Base-by-base conservation (phyloP, 2,113 vertebrate genomes). In the Apaloderma vittatum region DNA sequence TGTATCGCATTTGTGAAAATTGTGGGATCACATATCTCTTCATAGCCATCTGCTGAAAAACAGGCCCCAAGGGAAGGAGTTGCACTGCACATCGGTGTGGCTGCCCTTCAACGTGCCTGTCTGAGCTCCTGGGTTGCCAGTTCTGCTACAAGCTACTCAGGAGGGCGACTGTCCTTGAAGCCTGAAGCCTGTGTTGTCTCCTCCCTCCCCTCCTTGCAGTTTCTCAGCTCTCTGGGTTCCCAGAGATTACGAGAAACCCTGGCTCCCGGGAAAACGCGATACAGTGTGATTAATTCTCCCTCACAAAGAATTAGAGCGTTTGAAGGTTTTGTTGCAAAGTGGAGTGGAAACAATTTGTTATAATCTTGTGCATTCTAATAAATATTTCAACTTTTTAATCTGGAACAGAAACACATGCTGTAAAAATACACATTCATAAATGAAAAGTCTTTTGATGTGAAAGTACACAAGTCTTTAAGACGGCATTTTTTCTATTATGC, bases 1-100 rank as follows among this genome's bases (percentile, higher is more conserved):
- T 40, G 40, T 91, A 89, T 43, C 32, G n/a, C 12, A 15, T 34
- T 62, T 40, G 30, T 55, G 27, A 49, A 89, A 84, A 89, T 14
- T 36, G 11, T 77, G 30, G 24, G 12, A 27, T 62, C 36, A 26
- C 18, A 19, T 12, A 18, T 29, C 8, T 54, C 23, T 48, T 23
- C 52, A 18, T 6, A 76, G 11, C 10, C 54, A n/a, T 80, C 29
- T 37, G 11, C 22, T 57, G 15, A 34, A 74, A 78, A 87, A 18
- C 8, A 14, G 18, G 45, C 7, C 1, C 1, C 0, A 1, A 19
- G 0, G 26, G 45, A 70, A 40, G 0, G 0, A 9, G 8, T 21
- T 48, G 4, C 30, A 4, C 6, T 22, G 70, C 43, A 6, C 26
- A n/a, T 24, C 3, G 1, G 11, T 16, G 11, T 0, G 2, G 54